These are phyloP conservation scores for Phylloscopus collybita DNA, from an alignment of 2,797 vertebrate genomes.

Conservation along the genomic window DNA sequence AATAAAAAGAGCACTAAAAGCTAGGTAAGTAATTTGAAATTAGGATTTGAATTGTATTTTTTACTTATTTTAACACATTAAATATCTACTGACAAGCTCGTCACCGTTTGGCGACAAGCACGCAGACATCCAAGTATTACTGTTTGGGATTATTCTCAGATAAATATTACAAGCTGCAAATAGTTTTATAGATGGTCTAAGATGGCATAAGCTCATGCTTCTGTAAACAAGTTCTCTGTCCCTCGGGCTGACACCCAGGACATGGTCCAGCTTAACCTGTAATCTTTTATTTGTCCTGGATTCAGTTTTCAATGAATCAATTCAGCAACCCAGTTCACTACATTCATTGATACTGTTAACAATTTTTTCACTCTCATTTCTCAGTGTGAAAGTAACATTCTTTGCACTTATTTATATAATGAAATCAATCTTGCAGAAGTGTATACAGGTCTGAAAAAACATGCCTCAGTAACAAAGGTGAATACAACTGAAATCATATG, in stretches of 20 bases:
- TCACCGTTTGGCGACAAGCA: background rate
- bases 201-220: background rate
- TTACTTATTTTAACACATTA: background rate
- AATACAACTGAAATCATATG: background rate
- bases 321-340: background rate
- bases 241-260: background rate
- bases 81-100: background rate
- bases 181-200: background rate
- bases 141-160: background rate
- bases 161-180: background rate
- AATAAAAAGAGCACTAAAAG: background rate
- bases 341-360: background rate
- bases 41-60: background rate
- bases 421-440: slow-evolving; percentile 13
- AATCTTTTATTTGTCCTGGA: background rate
- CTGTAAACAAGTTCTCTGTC: background rate
- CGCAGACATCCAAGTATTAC: background rate
- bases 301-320: background rate
- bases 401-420: background rate
- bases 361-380: background rate
- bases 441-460: background rate
- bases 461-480: background rate
- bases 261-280: background rate
- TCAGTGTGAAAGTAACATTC: background rate
- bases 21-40: background rate